These are phyloP conservation scores for Nibea albiflora DNA, from an alignment of 2,113 vertebrate species.

Conservation along the genomic window DNA sequence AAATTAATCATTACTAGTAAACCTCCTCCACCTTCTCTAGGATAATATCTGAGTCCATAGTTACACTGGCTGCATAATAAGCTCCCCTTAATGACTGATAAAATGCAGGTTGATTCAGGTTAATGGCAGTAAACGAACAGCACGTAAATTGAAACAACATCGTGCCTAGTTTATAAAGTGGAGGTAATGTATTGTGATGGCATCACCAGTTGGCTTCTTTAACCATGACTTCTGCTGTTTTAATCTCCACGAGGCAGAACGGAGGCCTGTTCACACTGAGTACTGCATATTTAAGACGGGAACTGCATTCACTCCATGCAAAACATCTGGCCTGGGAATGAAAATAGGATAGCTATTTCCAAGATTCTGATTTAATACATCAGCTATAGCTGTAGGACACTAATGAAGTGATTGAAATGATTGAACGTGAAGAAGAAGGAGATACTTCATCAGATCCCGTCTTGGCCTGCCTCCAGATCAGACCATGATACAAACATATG, in stretches of 20 bases:
- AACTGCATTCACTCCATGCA: background rate
- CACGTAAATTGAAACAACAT: constrained; percentile 9
- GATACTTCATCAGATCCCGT: background rate
- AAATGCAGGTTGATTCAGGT: constrained; percentile 22
- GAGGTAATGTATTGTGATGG: background rate
- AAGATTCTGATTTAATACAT: background rate
- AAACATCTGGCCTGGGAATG: background rate
- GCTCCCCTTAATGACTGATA: constrained; percentile 24
- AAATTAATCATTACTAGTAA: constrained; percentile 53
- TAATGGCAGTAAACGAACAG: constrained; percentile 24
- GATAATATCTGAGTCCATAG: constrained; percentile 15
- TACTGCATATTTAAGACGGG: background rate
- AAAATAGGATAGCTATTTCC: background rate
- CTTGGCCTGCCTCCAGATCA: constrained; percentile 28
- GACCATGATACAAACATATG: constrained; percentile 38
- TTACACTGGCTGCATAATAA: constrained; percentile 40
- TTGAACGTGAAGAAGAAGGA: background rate
- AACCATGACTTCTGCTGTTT: background rate
- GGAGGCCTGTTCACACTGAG: background rate
- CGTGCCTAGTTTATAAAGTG: constrained; percentile 8
- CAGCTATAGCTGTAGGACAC: background rate
- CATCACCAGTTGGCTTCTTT: background rate
- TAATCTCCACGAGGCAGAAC: background rate
- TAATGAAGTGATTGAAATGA: background rate
- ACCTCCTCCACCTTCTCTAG: background rate